Percentiles rank a stretch among this genome's conserved stretches.
These are phyloP conservation scores for Callipepla squamata DNA, from an alignment of 2,113 vertebrate species.

Conservation along the genomic window DNA sequence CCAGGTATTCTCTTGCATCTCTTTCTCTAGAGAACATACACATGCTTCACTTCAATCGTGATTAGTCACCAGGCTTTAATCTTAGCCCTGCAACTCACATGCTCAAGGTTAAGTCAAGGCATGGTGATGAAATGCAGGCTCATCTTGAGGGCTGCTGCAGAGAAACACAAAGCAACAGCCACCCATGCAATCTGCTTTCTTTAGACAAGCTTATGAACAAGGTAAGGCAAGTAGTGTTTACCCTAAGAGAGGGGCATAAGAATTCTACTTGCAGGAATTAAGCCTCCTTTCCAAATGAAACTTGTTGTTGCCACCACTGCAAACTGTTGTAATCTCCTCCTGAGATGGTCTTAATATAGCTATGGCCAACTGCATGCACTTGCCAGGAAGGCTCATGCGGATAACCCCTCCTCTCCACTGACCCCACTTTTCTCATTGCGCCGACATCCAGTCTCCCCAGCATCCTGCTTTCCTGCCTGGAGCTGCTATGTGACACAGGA, in stretches of 20 bases:
- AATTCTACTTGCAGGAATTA: neutral
- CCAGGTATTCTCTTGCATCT: neutral
- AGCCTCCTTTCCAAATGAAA: neutral
- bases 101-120: neutral
- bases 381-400: neutral
- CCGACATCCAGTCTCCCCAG: neutral
- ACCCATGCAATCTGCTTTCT: neutral
- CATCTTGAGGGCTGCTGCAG: neutral
- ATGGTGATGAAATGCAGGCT: neutral
- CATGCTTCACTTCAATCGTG: neutral
- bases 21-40: neutral
- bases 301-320: neutral
- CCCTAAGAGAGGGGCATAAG: neutral
- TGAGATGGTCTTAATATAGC: slow-evolving; percentile 1
- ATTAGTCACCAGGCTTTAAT: neutral
- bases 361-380: slow-evolving; percentile 25
- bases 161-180: neutral
- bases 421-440: slow-evolving; percentile 7
- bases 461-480: neutral
- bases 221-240: neutral
- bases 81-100: neutral
- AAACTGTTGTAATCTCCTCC: neutral
- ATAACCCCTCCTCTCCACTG: slow-evolving; percentile 21
- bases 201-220: neutral
- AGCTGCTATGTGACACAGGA: neutral